phyloP scores from a whole-genome alignment of 2,888 invertebrate genomes.

The Heliconius charithonia region DNA sequence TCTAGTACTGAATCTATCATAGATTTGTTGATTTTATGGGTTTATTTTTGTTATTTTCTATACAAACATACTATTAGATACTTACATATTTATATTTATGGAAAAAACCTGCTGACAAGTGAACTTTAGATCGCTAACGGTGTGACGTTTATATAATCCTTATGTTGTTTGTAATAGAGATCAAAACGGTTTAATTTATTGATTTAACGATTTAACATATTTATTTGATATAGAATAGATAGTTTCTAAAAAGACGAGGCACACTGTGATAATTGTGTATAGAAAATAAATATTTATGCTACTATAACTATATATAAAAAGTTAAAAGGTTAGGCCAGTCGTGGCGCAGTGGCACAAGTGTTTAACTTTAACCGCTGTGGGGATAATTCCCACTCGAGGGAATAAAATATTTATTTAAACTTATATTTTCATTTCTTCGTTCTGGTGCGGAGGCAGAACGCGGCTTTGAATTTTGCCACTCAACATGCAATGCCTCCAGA shows the following conservation, averaged over 20 bases:
- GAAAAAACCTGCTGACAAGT: background rate
- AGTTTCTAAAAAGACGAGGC: slow-evolving; percentile 1
- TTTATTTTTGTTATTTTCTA: background rate
- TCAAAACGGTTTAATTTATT: background rate
- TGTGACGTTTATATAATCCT: background rate
- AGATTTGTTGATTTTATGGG: background rate
- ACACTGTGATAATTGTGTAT: background rate
- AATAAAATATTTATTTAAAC: too few relatives aligned
- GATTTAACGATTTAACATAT: slow-evolving; percentile 1
- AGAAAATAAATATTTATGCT: background rate
- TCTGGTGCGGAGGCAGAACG: too few relatives aligned
- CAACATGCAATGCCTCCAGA: too few relatives aligned
- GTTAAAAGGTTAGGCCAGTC: too few relatives aligned
- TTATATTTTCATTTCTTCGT: too few relatives aligned
- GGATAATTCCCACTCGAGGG: too few relatives aligned
- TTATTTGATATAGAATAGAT: background rate
- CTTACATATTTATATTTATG: background rate
- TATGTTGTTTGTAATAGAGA: background rate
- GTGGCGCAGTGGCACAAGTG: too few relatives aligned
- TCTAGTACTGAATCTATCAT: background rate
- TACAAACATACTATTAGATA: background rate
- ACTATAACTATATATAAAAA: too few relatives aligned
- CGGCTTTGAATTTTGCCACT: too few relatives aligned
- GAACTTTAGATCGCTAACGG: background rate
- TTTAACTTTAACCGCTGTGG: too few relatives aligned